Evolutionary conservation across 1,140 invertebrate genomes (phyloP), one percentile per base, ranked within the genome.

Genomic region (Drosophila ohnishii): DNA sequence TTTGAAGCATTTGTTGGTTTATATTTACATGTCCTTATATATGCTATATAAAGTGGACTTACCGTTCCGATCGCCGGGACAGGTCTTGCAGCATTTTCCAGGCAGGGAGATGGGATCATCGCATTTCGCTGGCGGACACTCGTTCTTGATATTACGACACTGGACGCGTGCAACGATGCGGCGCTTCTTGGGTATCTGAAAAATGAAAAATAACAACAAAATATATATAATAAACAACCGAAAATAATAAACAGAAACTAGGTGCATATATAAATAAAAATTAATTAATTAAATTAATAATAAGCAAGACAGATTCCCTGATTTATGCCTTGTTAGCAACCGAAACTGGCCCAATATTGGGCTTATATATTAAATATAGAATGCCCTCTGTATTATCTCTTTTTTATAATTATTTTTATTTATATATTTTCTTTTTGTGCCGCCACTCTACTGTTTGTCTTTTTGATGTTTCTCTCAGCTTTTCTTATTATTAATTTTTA

Each of bases 41-140:
- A 44, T 42, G 13, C 11, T 47, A 1, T 13, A 47, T 25, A 14
- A 47, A 47, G 13, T 10, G 1, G 19, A 55, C 51, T 96, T 92
- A 96, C 95, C 95, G 90, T 94, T 93, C 39, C 93, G 86, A 91
- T 97, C 95, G 64, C 95, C 95, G 13, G 96, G 96, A 92, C 97
- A 98, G 0, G 95, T 95, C 93, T 98, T 98, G 93, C 97, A 98
- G 92, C 97, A 98, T 85, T 95, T 93, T 47, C 96, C 97, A 7
- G 96, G 95, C 37, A 95, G 92, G 11, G 97, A 93, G n/a, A 97
- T 95, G 4, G 97, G 97, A 78, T 97, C 95, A 48, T 96, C 95
- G 91, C 97, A 98, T 14, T 93, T 95, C 1, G 96, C 94, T 86
- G 96, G 95, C 0, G 97, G 97, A 90, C 97, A 98, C 82, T 97